Base-by-base conservation (phyloP, 1,140 invertebrate species). In the Teleopsis dalmanni region DNA sequence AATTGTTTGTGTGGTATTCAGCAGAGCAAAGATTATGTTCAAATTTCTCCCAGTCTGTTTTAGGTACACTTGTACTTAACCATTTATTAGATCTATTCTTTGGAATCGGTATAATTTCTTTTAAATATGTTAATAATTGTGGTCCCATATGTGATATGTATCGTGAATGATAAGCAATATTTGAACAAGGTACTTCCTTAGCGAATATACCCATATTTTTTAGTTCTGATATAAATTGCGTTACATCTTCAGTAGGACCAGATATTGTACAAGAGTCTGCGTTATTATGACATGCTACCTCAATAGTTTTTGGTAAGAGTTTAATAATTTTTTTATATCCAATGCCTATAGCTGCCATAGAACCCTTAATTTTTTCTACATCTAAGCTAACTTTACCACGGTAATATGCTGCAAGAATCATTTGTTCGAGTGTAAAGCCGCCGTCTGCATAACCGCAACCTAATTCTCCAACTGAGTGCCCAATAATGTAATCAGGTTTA, bases 1-100 rank as follows among this genome's bases (percentile, higher is more conserved):
- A 72, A 69, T 96, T 97, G 64, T 96, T 95, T 0, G 91, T 91
- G 60, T 93, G 89, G 63, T 98, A 98, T 57, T 91, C 88, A 4
- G 92, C 84, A 0, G 90, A 95, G 1, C 84, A 92, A 10, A 79
- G 62, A 47, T 80, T 75, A 2, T 84, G 81, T 5, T 79, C 66
- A 0, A 81, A 65, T 4, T 78, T 74, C n/a, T 81, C 77, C 92
- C 91, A 95, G 21, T 74, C 65, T n/a, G 50, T 51, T 59, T 90
- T 82, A 0, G 83, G 81, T 19, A 93, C 81, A 1, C 91, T 95
- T 0, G 89, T 85, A 56, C 88, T 91, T 1, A 95, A 69, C 93
- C 94, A 97, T 51, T 84, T 84, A 0, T 73, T 60, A 9, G 84
- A 85, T 25, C 92, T 78, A 10, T 70, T 56, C 57, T 85, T 85